Evolutionary conservation across 2,888 invertebrate species (phyloP), one percentile per base, ranked within the genome.

Genomic region (Epistrophe grossulariae): DNA sequence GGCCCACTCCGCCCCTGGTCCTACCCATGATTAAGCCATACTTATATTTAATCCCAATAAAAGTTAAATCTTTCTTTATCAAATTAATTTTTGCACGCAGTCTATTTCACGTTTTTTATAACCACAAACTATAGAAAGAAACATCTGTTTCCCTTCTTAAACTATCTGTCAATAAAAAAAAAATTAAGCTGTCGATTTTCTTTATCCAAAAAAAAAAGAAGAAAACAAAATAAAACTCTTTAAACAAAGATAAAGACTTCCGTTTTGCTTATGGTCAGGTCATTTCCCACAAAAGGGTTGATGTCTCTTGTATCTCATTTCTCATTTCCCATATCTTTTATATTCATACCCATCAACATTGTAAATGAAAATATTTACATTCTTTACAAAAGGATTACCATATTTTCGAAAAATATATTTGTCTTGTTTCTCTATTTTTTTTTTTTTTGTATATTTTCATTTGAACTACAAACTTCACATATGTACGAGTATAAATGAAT

Each of bases 331-430:
- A 50, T 74, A 45, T 64, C 64, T 64, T 28, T 48, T 35, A 4
- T 17, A n/a, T 52, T 35, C 43, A 31, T 5, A 31, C 45, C 45
- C 9, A 48, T 66, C 66, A 66, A 24, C 43, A 24, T 62, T 62
- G 66, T 62, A 62, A 66, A 82, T 43, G 50, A 71, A 82, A 82
- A 71, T 82, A 78, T 82, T 82, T 77, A 79, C 70, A 79, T 77
- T 82, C 64, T n/a, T 24, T 50, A 50, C 62, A 64, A 78, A 71
- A 38, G 62, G 76, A 81, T 81, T 81, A 62, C 62, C 62, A 70
- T 38, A 31, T 50, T 60, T 40, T 24, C 13, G 52, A 62, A n/a
- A n/a, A n/a, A n/a, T n/a, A 78, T 62, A 62, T 79, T 72, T 62
- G 55, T 79, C 60, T 38, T 74, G n/a, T 66, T 52, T 77, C 66